phyloP scores from a whole-genome alignment of 2,888 invertebrate species.

The Leptogaster cylindrica region DNA sequence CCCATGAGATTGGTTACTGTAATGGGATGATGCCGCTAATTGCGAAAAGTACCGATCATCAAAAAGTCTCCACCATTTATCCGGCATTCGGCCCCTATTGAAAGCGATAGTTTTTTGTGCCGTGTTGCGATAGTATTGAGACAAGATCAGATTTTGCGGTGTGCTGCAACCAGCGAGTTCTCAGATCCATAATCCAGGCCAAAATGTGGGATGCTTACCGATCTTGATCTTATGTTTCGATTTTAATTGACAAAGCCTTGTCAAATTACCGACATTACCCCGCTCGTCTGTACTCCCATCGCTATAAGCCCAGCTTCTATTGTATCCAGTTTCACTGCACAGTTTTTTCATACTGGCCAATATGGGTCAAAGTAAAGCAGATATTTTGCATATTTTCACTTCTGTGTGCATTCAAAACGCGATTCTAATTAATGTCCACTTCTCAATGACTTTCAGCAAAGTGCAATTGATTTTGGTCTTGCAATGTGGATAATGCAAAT shows the following conservation, averaged over 20 bases:
- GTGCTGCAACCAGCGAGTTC: slow-evolving; percentile 26
- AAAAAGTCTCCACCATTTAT: not conserved
- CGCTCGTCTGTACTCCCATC: not conserved
- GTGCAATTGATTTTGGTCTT: no score
- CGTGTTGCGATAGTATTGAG: slow-evolving; percentile 8
- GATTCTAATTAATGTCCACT: no score
- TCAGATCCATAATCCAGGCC: slow-evolving; percentile 37
- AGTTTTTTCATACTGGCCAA: not conserved
- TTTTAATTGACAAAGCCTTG: slow-evolving; percentile 37
- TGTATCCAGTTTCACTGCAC: not conserved
- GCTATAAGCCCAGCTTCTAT: not conserved
- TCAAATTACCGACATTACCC: slow-evolving; percentile 13
- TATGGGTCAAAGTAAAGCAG: slow-evolving; percentile 19
- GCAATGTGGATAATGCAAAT: no score
- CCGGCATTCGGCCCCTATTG: slow-evolving; percentile 7
- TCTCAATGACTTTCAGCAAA: no score
- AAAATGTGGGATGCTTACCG: slow-evolving; percentile 38
- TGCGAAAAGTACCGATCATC: slow-evolving; percentile 3
- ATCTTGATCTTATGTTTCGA: slow-evolving; percentile 38
- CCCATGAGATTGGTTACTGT: not conserved
- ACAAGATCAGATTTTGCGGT: slow-evolving; percentile 25
- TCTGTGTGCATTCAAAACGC: no score
- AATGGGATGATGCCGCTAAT: not conserved
- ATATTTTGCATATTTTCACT: slow-evolving; percentile 24
- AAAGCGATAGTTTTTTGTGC: slow-evolving; percentile 8